These are phyloP conservation scores for Melanerpes formicivorus DNA, from an alignment of 2,113 vertebrate species.

Conservation along the genomic window DNA sequence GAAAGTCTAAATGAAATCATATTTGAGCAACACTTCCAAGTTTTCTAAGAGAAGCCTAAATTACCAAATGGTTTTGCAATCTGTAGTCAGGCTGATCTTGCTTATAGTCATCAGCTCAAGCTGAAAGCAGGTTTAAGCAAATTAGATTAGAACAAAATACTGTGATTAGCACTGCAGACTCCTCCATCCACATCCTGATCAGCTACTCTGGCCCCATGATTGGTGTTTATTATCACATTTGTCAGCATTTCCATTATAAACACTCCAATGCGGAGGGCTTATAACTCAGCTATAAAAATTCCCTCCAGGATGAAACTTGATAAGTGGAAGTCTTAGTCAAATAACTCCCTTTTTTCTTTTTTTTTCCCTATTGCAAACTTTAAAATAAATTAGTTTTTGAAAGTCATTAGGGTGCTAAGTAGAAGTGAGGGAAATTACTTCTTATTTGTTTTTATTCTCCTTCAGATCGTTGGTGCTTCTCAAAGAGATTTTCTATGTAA, in stretches of 20 bases:
- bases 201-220: constrained; percentile 35
- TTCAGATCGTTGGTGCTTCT: background rate
- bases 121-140: constrained; percentile 62
- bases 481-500: background rate
- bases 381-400: constrained; percentile 20
- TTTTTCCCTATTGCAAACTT: background rate
- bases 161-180: constrained; percentile 37
- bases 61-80: constrained; percentile 68
- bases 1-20: constrained; percentile 72
- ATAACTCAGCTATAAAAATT: constrained; percentile 58
- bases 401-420: background rate
- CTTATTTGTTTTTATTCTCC: constrained; percentile 5
- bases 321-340: constrained; percentile 22
- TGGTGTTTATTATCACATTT: constrained; percentile 64
- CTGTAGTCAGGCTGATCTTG: constrained; percentile 16
- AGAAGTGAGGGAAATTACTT: background rate
- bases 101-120: constrained; percentile 35
- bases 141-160: constrained; percentile 60
- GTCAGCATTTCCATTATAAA: constrained; percentile 66
- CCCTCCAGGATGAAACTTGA: constrained; percentile 36
- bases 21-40: constrained; percentile 65
- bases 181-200: constrained; percentile 33
- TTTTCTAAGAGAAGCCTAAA: constrained; percentile 72
- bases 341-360: background rate
- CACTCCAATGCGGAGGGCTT: constrained; percentile 33